Evolutionary conservation across 1,140 invertebrate genomes (phyloP).

Genomic region (Aethina tumida): DNA sequence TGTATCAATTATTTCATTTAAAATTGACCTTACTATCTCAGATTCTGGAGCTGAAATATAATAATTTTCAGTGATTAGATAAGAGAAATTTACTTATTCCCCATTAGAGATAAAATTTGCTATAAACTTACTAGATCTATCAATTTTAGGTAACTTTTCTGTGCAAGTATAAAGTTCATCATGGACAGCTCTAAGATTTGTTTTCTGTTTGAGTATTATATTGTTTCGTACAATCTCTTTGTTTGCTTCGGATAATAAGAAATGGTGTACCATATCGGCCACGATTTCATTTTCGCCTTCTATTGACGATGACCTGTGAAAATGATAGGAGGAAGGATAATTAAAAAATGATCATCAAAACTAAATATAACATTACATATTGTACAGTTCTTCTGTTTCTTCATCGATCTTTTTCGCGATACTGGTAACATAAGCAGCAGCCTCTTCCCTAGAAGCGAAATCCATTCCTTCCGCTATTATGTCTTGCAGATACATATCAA

Average conservation of each 20-base stretch:
- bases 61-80: too few species aligned
- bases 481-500: slow-evolving; percentile 53
- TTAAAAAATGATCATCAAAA: slow-evolving; percentile 6
- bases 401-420: slow-evolving; percentile 51
- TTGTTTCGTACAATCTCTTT: slow-evolving; percentile 33
- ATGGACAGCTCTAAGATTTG: slow-evolving; percentile 25
- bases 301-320: slow-evolving; percentile 9
- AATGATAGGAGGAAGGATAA: slow-evolving; percentile 6
- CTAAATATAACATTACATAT: slow-evolving; percentile 18
- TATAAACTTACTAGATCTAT: too few species aligned
- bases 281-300: slow-evolving; percentile 45
- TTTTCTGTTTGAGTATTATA: slow-evolving; percentile 28
- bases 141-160: slow-evolving; percentile 23
- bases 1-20: too few species aligned
- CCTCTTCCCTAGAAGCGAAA: slow-evolving; percentile 44
- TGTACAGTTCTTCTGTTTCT: slow-evolving; percentile 26
- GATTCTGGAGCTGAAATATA: too few species aligned
- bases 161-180: slow-evolving; percentile 25
- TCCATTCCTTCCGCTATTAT: slow-evolving; percentile 51
- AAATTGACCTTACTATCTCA: too few species aligned
- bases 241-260: slow-evolving; percentile 50
- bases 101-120: too few species aligned
- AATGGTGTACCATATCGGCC: slow-evolving; percentile 50
- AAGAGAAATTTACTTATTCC: too few species aligned
- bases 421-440: slow-evolving; percentile 41